Evolutionary conservation across 2,797 vertebrate genomes (phyloP).

Genomic region (Falco rusticolus): DNA sequence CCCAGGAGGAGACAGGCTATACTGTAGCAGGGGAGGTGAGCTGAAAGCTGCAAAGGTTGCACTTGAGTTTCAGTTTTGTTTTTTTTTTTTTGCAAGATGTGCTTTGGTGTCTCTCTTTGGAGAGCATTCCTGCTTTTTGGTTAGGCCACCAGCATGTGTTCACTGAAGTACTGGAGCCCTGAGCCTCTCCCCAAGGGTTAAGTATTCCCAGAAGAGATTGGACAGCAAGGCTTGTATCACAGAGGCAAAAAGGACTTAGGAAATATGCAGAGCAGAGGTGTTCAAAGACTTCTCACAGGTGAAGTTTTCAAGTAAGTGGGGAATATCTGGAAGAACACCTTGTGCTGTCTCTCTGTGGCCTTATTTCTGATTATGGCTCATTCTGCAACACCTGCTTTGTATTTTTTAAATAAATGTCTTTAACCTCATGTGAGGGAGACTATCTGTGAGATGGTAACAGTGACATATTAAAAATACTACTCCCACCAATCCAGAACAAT

Average conservation of each 20-base stretch:
- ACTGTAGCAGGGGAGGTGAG: not conserved
- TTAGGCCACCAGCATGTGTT: not conserved
- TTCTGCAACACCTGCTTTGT: constrained; percentile 1
- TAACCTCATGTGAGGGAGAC: not conserved
- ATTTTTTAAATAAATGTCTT: constrained; percentile 8
- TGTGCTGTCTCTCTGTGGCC: not conserved
- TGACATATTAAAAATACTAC: not conserved
- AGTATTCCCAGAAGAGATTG: not conserved
- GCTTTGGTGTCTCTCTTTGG: not conserved
- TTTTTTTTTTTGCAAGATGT: not conserved
- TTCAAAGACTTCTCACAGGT: not conserved
- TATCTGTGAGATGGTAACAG: not conserved
- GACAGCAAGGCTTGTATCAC: not conserved
- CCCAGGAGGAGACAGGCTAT: not conserved
- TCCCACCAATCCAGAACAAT: not conserved
- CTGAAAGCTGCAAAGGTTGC: not conserved
- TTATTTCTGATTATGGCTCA: not conserved
- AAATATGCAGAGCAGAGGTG: not conserved
- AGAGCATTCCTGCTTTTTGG: not conserved
- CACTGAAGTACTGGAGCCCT: not conserved
- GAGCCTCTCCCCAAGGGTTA: not conserved
- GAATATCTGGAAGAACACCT: constrained; percentile 7
- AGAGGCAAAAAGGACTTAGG: not conserved
- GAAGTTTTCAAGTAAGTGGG: not conserved
- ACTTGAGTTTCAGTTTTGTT: not conserved